Base-by-base conservation (phyloP, 2,797 vertebrate genomes). In the Darevskia nairensis region DNA sequence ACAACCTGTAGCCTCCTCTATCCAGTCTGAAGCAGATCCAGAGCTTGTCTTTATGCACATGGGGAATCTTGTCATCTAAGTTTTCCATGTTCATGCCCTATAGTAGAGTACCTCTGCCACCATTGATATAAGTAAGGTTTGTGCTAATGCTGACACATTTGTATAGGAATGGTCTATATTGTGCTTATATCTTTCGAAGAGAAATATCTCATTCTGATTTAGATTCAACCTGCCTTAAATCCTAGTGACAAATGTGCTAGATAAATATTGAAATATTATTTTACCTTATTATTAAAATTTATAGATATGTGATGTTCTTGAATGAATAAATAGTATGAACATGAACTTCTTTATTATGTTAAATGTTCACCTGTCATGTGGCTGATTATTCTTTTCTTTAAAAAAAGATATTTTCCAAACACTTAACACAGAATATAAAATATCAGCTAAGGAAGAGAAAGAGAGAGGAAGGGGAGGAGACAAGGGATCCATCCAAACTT, bases 361-460 rank as follows among this genome's bases (percentile, higher is more conserved):
- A 81, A 41, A 71, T 78, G 3, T 61, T 89, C 66, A 74, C 46
- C 80, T 82, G 64, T 88, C 86, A 69, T 68, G 11, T 80, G 17
- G 1, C 2, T 35, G 19, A 61, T 86, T 10, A 78, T 84, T 88
- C 84, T 88, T 88, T 85, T 44, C 15, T 50, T 50, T 13, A 3
- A 50, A 50, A 46, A 55, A 55, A 55, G 76, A 91, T 85, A 11
- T 19, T 19, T 10, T 85, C 46, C 88, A 59, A 91, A 92, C n/a
- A 71, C 68, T 61, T 88, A 6, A 55, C 0, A 35, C 6, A n/a
- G 41, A 89, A 78, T 4, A 64, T 25, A 84, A 39, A 72, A 32
- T 35, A 87, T 81, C 5, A 81, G 87, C 90, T 61, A 86, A 75
- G 64, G 59, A 32, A 77, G 0, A 2, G 0, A 61, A 86, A 75